Base-by-base conservation (phyloP, 2,113 vertebrate genomes). In the Sylvietta virens region DNA sequence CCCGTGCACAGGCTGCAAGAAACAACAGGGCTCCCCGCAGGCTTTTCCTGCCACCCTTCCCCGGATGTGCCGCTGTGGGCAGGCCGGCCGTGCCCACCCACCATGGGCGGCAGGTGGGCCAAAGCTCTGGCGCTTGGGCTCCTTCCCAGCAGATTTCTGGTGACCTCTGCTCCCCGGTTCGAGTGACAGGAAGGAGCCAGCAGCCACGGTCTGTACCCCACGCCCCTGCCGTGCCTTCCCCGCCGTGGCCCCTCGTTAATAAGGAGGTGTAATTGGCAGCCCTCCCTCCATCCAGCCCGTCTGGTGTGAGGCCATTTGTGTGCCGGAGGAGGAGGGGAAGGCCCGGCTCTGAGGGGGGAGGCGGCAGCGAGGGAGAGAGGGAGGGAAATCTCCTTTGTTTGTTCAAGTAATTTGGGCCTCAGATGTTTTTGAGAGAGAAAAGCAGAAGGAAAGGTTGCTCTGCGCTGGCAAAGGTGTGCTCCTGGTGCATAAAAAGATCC, bases 281-380 rank as follows among this genome's bases (percentile, higher is more conserved):
- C 58, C 57, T 60, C 64, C 82, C 66, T 95, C 78, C 14, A 1
- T 15, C 84, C 14, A 1, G 14, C 84, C 66, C 15, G 71, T 81
- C 88, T 90, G 73, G 64, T 96, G 61, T 85, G 94, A 90, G 76
- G 65, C 94, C 88, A 79, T 96, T 90, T 90, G 65, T 82, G 81
- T 57, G 47, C 10, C 5, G 35, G 48, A 61, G 82, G 80, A 85
- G 89, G 79, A 94, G 81, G 53, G 77, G 84, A 45, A 84, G 40
- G 47, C 65, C 70, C 69, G 6, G 70, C 70, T 11, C 18, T 37
- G 50, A 78, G n/a, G 33, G 66, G 81, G 27, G 58, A 88, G 60
- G 9, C 4, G 85, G 66, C 71, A 35, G 76, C 23, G 3, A 58
- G 67, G 30, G 82, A 54, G 40, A 56, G 88, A 48, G 56, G 35